Conservation (phyloP, 1,140 invertebrate species). For the Rhynchophorus ferrugineus region DNA sequence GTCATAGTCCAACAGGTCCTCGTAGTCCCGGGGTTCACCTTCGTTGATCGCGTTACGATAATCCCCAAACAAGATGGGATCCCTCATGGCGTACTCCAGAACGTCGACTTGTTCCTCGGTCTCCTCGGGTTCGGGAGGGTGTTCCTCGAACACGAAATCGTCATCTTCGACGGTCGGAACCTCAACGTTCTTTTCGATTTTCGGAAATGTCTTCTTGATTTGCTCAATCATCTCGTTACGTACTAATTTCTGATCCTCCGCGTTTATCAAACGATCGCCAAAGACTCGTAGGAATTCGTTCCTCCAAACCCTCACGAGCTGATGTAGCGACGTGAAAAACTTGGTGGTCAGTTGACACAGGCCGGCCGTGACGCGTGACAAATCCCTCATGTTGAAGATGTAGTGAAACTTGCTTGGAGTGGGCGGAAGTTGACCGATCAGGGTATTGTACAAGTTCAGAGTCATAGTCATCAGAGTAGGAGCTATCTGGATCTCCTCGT, state of each 20-base stretch:
- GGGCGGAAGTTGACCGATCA: conserved; percentile 72
- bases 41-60: conserved; percentile 70
- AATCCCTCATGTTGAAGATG: conserved; percentile 86
- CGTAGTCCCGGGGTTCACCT: conserved; percentile 70
- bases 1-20: conserved; percentile 83
- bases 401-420: conserved; percentile 92
- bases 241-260: conserved; percentile 49
- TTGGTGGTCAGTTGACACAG: conserved; percentile 64
- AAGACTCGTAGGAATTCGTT: conserved; percentile 83
- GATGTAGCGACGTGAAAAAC: conserved; percentile 56
- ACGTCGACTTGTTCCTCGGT: conserved; percentile 43
- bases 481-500: conserved; percentile 57
- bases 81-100: conserved; percentile 61
- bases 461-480: conserved; percentile 67
- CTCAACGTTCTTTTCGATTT: conserved; percentile 13
- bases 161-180: conserved; percentile 22
- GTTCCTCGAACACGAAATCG: conserved; percentile 24
- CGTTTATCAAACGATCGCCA: conserved; percentile 73
- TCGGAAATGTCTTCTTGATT: conserved; percentile 44
- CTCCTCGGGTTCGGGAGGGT: conserved; percentile 39
- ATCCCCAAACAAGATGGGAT: conserved; percentile 82
- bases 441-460: conserved; percentile 71
- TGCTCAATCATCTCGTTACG: conserved; percentile 44
- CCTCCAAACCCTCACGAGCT: conserved; percentile 77
- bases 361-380: conserved; percentile 74